phyloP scores from a whole-genome alignment of 2,888 invertebrate species.

The Galerucella calmariensis region DNA sequence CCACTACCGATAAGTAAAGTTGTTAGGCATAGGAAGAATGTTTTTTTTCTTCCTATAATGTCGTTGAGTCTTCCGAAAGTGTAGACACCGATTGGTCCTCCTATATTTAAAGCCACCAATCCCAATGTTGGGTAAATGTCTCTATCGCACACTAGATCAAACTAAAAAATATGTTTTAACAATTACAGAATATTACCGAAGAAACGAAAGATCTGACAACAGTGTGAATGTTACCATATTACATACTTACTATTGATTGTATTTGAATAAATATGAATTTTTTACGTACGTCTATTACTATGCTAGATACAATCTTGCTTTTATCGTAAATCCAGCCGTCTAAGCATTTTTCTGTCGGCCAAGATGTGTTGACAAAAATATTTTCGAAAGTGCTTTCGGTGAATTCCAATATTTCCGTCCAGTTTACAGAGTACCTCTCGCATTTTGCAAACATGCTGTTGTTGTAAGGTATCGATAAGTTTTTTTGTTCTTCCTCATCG shows the following conservation, averaged over 20 bases:
- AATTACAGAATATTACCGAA: no score
- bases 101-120: conserved; percentile 85
- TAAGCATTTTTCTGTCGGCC: conserved; percentile 75
- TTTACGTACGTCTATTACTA: conserved; percentile 84
- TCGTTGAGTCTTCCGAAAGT: conserved; percentile 88
- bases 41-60: conserved; percentile 84
- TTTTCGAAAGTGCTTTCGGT: conserved; percentile 51
- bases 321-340: conserved; percentile 86
- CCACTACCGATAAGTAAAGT: conserved; percentile 84
- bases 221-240: no score
- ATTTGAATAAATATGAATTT: no score
- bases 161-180: conserved; percentile 69
- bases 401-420: conserved; percentile 69
- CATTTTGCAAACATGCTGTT: conserved; percentile 76
- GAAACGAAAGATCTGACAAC: no score
- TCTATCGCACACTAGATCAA: conserved; percentile 87
- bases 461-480: conserved; percentile 73
- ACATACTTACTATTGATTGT: no score
- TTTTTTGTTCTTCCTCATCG: conserved; percentile 70
- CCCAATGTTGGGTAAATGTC: conserved; percentile 90
- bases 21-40: conserved; percentile 87
- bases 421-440: conserved; percentile 76
- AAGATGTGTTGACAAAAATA: conserved; percentile 66
- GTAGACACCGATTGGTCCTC: conserved; percentile 91
- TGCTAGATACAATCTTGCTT: conserved; percentile 77